Base-by-base conservation (phyloP, 2,888 invertebrate genomes). In the Melolontha melolontha region DNA sequence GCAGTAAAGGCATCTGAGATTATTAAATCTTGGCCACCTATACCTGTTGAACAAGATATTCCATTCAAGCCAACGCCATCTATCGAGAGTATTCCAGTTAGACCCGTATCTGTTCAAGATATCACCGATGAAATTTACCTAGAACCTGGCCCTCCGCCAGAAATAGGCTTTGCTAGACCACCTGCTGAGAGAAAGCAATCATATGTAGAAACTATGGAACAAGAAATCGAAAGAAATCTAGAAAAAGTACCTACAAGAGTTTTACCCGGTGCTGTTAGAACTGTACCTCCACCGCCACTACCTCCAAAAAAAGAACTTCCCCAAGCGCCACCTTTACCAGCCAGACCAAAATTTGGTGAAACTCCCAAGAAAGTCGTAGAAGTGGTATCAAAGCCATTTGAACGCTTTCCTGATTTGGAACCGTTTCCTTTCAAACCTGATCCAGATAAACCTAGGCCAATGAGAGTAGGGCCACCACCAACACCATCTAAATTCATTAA, bases 61-160 rank as follows among this genome's bases (percentile, higher is more conserved):
- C 54, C 69, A 29, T 51, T 51, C 27, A 72, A 72, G 66, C 73
- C 75, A 7, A 49, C 81, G 82, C 66, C 78, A 82, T 2, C 78
- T 17, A 68, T 76, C 16, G 71, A 75, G 16, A 67, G 72, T n/a
- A 66, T 76, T 34, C 73, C 79, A 22, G 80, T 82, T 59, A 71
- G 83, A 64, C 82, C 82, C 41, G 79, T 83, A 72, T 82, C 84
- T 14, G 81, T 82, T 8, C 84, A 84, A 73, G 82, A 84, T 74
- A 83, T 84, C 39, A 79, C 85, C 7, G 81, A 85, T 71, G 86
- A 86, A 73, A 81, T 88, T 4, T 81, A 84, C 71, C 77, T 91
- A n/a, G 86, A 89, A 77, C 91, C 90, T 0, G 91, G 90, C 4
- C 85, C 90, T 10, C 89, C 90, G 2, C 90, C 91, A 12, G 89